Percentiles rank a stretch among this genome's conserved stretches.
These are phyloP conservation scores for Carduelis carduelis DNA, from an alignment of 2,797 vertebrate species.

Conservation along the genomic window DNA sequence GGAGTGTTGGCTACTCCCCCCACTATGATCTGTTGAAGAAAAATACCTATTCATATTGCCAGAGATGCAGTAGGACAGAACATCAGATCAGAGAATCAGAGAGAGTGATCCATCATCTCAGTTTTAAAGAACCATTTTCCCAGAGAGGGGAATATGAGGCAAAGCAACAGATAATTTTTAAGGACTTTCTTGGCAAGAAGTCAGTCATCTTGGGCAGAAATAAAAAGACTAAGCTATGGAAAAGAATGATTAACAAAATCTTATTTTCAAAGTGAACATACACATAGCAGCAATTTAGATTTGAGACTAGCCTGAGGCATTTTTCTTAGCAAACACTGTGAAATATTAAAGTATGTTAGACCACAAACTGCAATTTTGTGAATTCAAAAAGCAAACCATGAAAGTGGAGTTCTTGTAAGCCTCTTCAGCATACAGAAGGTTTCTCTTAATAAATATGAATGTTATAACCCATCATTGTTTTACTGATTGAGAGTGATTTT, in stretches of 20 bases:
- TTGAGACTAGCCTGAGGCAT: not conserved
- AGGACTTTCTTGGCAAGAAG: not conserved
- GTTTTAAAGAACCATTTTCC: not conserved
- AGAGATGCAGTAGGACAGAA: not conserved
- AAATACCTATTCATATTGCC: constrained; percentile 1
- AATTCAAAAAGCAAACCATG: not conserved
- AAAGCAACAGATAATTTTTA: not conserved
- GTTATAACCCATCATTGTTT: not conserved
- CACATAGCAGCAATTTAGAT: not conserved
- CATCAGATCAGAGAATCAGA: not conserved
- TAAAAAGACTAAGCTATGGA: not conserved
- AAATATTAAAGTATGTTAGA: not conserved
- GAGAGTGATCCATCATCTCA: not conserved
- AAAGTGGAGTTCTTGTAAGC: not conserved
- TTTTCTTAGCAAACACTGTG: not conserved
- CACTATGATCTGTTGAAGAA: constrained; percentile 86
- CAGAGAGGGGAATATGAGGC: not conserved
- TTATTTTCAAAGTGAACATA: not conserved
- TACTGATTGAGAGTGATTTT: not conserved
- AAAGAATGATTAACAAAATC: not conserved
- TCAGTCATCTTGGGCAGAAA: not conserved
- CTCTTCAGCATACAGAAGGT: not conserved
- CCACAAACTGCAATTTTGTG: not conserved
- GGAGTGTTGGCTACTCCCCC: constrained; percentile 89
- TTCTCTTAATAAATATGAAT: not conserved